phyloP scores from a whole-genome alignment of 2,113 vertebrate genomes.

The Labeo rohita region DNA sequence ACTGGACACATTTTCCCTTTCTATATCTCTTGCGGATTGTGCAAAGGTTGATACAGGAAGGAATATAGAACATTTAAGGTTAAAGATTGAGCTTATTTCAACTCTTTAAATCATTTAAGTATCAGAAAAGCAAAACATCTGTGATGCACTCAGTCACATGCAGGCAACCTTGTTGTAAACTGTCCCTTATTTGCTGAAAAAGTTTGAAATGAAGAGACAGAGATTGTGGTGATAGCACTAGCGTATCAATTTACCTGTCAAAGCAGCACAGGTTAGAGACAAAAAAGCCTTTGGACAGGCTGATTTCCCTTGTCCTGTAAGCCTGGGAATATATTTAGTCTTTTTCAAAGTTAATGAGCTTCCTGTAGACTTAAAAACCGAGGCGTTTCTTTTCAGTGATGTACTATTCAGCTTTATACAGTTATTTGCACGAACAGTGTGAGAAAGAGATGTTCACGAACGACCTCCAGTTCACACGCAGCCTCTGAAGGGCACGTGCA shows the following conservation, averaged over 20 bases:
- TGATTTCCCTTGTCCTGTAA: background rate
- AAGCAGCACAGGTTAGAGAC: background rate
- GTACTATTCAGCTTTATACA: conserved; percentile 13
- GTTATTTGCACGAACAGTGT: background rate
- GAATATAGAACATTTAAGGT: background rate
- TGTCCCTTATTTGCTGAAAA: conserved; percentile 19
- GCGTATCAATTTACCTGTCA: background rate
- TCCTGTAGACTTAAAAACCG: background rate
- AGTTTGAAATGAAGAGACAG: background rate
- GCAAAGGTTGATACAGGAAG: background rate
- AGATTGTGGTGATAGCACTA: background rate
- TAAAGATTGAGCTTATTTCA: conserved; percentile 1
- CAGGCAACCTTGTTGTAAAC: conserved; percentile 24
- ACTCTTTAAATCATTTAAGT: conserved; percentile 13
- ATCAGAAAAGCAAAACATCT: background rate
- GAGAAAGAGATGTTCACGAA: background rate
- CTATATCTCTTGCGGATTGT: background rate
- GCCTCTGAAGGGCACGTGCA: background rate
- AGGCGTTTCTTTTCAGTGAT: background rate
- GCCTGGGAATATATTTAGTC: background rate
- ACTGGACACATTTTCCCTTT: background rate
- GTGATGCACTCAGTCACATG: conserved; percentile 23
- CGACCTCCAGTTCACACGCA: background rate
- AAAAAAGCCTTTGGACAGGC: background rate
- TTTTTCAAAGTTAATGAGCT: background rate